Evolutionary conservation across 2,113 vertebrate genomes (phyloP).

Genomic region (Trogon melanurus): DNA sequence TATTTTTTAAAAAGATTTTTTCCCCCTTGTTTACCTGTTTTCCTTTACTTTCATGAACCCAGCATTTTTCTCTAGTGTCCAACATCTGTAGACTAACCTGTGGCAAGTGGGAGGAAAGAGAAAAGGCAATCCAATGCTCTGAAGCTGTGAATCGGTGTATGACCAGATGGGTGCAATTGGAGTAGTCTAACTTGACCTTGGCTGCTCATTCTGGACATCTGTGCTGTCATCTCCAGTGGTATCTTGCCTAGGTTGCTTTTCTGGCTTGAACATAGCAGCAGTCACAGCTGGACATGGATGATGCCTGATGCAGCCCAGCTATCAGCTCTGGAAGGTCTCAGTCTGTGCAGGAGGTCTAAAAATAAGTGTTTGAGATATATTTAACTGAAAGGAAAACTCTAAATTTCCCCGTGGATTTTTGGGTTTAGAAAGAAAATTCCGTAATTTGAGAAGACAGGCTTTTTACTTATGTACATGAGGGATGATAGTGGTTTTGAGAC

Average conservation of each 20-base stretch:
- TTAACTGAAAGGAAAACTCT: neutral
- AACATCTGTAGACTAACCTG: neutral
- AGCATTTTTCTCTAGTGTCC: neutral
- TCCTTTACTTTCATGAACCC: neutral
- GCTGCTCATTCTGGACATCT: neutral
- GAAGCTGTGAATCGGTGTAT: neutral
- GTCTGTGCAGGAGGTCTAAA: neutral
- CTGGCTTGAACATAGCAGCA: neutral
- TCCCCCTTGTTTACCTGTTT: neutral
- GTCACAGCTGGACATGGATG: neutral
- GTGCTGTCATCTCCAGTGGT: neutral
- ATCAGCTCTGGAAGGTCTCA: neutral
- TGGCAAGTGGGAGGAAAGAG: neutral
- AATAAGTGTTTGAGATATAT: neutral
- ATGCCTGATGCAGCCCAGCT: neutral
- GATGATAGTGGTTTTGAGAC: neutral
- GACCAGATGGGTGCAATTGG: neutral
- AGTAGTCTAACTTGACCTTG: neutral
- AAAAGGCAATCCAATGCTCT: neutral
- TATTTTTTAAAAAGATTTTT: fast-evolving
- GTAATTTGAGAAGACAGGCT: neutral
- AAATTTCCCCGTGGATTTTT: neutral
- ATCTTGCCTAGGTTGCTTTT: neutral
- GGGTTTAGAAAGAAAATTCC: slow-evolving; percentile 1
- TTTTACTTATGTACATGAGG: neutral